Percentiles rank a stretch among this genome's conserved stretches.
Evolutionary conservation across 2,888 invertebrate genomes (phyloP).

Genomic region (Ptychoptera contaminata): DNA sequence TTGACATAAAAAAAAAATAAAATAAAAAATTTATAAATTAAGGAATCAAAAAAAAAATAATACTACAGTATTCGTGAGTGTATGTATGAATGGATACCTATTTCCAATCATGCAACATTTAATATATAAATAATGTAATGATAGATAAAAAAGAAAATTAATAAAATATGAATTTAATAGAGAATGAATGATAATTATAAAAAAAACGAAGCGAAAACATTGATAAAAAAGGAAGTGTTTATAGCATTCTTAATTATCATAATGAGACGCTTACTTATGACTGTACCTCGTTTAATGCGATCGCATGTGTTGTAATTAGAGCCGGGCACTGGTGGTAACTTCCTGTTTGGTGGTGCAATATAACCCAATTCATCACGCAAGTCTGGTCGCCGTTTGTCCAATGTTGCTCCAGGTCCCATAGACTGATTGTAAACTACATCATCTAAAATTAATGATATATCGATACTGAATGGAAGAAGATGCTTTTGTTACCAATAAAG

Average conservation of each 20-base stretch:
- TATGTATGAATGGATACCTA: background rate
- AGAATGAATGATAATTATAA: background rate
- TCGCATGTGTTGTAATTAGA: constrained; percentile 90
- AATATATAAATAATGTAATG: background rate
- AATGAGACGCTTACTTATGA: constrained; percentile 57
- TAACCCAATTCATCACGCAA: constrained; percentile 80
- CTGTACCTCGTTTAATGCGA: constrained; percentile 84
- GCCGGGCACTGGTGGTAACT: constrained; percentile 81
- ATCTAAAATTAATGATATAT: constrained; percentile 41
- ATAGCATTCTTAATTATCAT: constrained; percentile 3
- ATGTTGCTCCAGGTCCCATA: constrained; percentile 51
- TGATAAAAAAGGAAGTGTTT: background rate
- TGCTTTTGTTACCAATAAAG: constrained; percentile 25
- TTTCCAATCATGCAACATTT: background rate
- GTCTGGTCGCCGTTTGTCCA: constrained; percentile 70
- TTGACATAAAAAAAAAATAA: constrained; percentile 4
- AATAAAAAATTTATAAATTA: constrained; percentile 3
- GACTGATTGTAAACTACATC: constrained; percentile 85
- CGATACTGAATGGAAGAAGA: constrained; percentile 27
- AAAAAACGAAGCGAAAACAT: constrained; percentile 1
- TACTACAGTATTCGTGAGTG: background rate
- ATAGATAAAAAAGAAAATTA: background rate
- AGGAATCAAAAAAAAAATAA: background rate
- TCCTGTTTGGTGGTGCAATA: constrained; percentile 84
- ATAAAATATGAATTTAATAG: constrained; percentile 1